Conservation (phyloP, 2,113 vertebrate species). For the Clarias magur region DNA sequence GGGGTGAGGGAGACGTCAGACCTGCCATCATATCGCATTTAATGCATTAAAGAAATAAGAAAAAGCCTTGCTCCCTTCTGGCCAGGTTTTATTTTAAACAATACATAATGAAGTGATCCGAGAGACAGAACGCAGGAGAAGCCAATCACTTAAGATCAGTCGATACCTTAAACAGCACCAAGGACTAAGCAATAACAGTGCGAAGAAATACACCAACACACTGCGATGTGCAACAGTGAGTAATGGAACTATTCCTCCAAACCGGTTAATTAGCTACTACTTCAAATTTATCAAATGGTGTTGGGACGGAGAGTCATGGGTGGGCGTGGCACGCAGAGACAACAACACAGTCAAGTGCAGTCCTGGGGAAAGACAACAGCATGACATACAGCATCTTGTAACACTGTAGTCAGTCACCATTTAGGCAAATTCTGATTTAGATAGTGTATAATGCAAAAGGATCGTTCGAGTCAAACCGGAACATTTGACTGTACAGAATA, state of each 20-base stretch:
- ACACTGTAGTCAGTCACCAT: too few relatives aligned
- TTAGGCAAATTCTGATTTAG: too few relatives aligned
- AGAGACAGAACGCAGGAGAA: not conserved
- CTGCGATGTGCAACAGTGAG: not conserved
- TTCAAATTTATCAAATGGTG: not conserved
- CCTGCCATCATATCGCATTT: not conserved
- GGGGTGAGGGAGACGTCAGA: conserved; percentile 45
- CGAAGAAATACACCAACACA: too few relatives aligned
- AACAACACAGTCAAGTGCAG: too few relatives aligned
- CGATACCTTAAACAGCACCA: not conserved
- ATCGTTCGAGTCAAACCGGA: too few relatives aligned
- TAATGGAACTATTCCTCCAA: not conserved
- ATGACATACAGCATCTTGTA: too few relatives aligned
- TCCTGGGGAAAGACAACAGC: too few relatives aligned
- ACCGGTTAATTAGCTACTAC: not conserved
- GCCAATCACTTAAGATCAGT: not conserved
- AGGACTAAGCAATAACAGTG: too few relatives aligned
- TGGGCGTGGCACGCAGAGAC: not conserved
- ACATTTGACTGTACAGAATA: too few relatives aligned
- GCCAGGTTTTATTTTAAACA: conserved; percentile 55
- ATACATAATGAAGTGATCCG: conserved; percentile 33
- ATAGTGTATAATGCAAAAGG: too few relatives aligned
- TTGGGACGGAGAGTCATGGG: not conserved
- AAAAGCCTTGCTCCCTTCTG: conserved; percentile 33
- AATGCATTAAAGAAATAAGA: conserved; percentile 47